Percentiles rank a stretch among this genome's conserved stretches.
Evolutionary conservation across 2,113 vertebrate genomes (phyloP).

Genomic region (Rhinopomastus cyanomelas): DNA sequence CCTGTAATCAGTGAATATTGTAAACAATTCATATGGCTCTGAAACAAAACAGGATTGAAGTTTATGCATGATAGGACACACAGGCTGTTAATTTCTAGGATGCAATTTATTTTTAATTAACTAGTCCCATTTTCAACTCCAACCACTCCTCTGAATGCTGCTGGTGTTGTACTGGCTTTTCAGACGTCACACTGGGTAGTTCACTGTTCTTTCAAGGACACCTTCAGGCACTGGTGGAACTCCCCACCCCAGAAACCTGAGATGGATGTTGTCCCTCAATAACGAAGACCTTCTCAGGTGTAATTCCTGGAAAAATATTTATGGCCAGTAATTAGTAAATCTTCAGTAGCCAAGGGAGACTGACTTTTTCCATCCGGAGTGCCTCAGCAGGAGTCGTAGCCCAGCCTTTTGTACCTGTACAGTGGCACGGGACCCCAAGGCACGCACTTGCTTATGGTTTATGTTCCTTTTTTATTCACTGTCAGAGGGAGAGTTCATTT

Average conservation of each 20-base stretch:
- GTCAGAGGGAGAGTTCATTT: not conserved
- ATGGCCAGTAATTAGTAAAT: not conserved
- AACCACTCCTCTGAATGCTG: slow-evolving; percentile 8
- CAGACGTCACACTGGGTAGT: not conserved
- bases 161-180: not conserved
- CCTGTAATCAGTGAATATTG: slow-evolving; percentile 51
- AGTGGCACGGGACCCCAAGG: not conserved
- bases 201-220: not conserved
- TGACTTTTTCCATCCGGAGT: not conserved
- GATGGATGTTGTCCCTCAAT: not conserved
- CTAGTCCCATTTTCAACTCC: slow-evolving; percentile 36
- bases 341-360: not conserved
- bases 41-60: slow-evolving; percentile 55
- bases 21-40: slow-evolving; percentile 50
- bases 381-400: not conserved
- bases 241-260: not conserved
- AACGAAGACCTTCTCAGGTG: not conserved
- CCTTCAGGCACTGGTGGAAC: not conserved
- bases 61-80: slow-evolving; percentile 51
- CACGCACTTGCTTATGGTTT: not conserved
- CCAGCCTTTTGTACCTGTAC: rapidly evolving
- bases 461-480: not conserved
- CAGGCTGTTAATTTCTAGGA: slow-evolving; percentile 27
- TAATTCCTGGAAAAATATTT: not conserved
- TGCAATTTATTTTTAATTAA: slow-evolving; percentile 62